Base-by-base conservation (phyloP, 2,888 invertebrate genomes). In the Andrena hattorfiana region DNA sequence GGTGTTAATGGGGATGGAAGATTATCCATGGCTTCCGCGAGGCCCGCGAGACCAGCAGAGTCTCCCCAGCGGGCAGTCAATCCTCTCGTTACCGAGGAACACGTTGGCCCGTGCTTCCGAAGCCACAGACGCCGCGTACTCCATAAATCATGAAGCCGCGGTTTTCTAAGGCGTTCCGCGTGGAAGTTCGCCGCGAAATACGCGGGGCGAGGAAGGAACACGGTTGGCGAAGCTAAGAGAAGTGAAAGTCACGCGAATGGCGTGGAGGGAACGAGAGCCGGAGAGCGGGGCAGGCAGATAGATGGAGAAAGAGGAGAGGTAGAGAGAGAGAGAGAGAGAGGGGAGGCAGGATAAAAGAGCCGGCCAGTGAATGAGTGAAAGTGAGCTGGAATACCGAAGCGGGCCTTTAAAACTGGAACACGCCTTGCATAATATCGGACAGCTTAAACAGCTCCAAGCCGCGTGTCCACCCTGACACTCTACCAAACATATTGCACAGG, bases 381-480 rank as follows among this genome's bases (percentile, higher is more conserved):
- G 93, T 93, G 91, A 92, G 91, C 87, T 87, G 92, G 90, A 91
- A 92, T 92, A 92, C 89, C 92, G 88, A 90, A 89, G 88, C 89
- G 83, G 85, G 88, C 86, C 90, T 90, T 88, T 90, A 92, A 92
- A 93, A 93, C 93, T 93, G 90, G 93, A 93, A 93, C 93, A 93
- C 86, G 32, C 84, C 90, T 93, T 93, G 93, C 93, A 92, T 93
- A 93, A 93, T 92, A 89, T 90, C 90, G 91, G 89, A 87, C 92
- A 90, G 87, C 87, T 84, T 84, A 80, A 90, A 89, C 89, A 78
- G 90, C 90, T 91, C 85, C 87, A 90, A 90, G 90, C 42, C 88
- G 88, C 66, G 72, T 77, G 77, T 83, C 82, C 82, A 76, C 83
- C 69, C 59, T 66, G 60, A 23, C 51, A 3, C 32, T 48, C 64